Percentiles rank a stretch among this genome's conserved stretches.
Conservation (phyloP, 2,888 invertebrate genomes). For the Harpalus rufipes region DNA sequence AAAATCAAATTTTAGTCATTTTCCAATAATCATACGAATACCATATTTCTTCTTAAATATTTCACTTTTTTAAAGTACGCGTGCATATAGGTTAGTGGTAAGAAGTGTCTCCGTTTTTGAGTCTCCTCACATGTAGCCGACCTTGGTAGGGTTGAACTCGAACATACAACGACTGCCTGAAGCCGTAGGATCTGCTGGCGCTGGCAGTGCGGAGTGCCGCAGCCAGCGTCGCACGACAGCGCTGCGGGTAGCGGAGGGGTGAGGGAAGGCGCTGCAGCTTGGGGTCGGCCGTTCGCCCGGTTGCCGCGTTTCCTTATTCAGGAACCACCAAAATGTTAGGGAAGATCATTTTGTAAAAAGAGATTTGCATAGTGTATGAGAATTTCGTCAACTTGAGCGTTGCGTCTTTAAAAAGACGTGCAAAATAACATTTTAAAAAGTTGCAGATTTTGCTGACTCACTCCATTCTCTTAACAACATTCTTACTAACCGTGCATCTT, state of each 20-base stretch:
- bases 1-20: too few relatives aligned
- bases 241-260: constrained; percentile 9
- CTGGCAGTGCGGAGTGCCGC: constrained; percentile 30
- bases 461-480: too few relatives aligned
- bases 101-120: not conserved
- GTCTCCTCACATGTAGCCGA: constrained; percentile 7
- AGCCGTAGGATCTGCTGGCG: constrained; percentile 19
- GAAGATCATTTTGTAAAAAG: too few relatives aligned
- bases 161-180: not conserved
- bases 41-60: not conserved
- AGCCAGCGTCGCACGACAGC: not conserved
- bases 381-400: too few relatives aligned
- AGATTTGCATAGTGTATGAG: too few relatives aligned
- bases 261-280: constrained; percentile 33
- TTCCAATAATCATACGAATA: too few relatives aligned
- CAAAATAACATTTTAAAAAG: too few relatives aligned
- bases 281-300: constrained; percentile 49
- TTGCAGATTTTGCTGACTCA: too few relatives aligned
- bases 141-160: constrained; percentile 30
- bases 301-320: constrained; percentile 42
- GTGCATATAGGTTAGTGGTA: not conserved
- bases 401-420: too few relatives aligned
- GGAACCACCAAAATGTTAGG: constrained; percentile 4
- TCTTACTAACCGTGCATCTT: too few relatives aligned
- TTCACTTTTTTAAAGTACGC: not conserved